Conservation (phyloP, 2,888 invertebrate species). For the Hirtodrosophila histrioides region DNA sequence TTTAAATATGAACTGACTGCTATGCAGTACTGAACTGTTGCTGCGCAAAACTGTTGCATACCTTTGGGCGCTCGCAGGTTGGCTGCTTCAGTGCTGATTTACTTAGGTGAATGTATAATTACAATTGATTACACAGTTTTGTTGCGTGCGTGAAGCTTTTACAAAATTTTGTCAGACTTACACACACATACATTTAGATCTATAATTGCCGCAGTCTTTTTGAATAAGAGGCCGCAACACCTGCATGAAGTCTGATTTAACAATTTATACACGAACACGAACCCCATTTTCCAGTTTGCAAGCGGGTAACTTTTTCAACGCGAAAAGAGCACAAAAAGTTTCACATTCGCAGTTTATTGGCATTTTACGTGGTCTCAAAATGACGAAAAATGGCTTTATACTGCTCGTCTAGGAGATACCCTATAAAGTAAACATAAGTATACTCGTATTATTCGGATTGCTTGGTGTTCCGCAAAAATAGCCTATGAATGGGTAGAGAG, state of each 20-base stretch:
- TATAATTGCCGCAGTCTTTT: slow-evolving; percentile 43
- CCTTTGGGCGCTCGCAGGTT: slow-evolving; percentile 5
- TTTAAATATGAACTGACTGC: slow-evolving; percentile 14
- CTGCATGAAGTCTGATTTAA: slow-evolving; percentile 63
- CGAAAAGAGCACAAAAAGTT: slow-evolving; percentile 59
- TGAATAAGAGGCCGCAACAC: slow-evolving; percentile 49
- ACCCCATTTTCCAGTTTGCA: slow-evolving; percentile 46
- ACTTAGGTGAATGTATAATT: slow-evolving; percentile 39
- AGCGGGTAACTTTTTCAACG: slow-evolving; percentile 35
- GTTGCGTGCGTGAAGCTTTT: slow-evolving; percentile 42
- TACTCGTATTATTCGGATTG: too few species aligned
- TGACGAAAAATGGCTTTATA: not conserved
- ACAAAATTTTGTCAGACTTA: slow-evolving; percentile 17
- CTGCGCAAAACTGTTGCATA: slow-evolving; percentile 46
- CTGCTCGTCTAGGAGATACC: not conserved
- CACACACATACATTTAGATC: slow-evolving; percentile 9
- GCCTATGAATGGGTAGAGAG: too few species aligned
- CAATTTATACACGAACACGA: slow-evolving; percentile 61
- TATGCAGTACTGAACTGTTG: not conserved
- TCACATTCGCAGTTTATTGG: slow-evolving; percentile 67
- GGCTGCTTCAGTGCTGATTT: slow-evolving; percentile 14
- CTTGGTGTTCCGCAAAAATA: not conserved
- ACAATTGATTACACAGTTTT: slow-evolving; percentile 50
- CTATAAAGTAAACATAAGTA: too few species aligned
- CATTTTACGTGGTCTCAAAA: slow-evolving; percentile 61